Base-by-base conservation (phyloP, 2,113 vertebrate genomes). In the Sorex araneus region DNA sequence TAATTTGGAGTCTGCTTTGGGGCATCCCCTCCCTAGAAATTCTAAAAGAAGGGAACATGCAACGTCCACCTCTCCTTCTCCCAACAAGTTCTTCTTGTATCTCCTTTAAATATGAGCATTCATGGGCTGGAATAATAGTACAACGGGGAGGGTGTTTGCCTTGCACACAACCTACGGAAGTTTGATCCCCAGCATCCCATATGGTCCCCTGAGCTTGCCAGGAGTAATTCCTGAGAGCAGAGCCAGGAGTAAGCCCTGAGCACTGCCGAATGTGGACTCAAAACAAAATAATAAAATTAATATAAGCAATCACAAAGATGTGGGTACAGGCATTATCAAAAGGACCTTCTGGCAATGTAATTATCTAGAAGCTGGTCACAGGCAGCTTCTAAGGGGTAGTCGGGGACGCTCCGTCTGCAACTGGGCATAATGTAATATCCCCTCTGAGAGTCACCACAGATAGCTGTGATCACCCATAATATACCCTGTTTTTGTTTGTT, bases 81-180 rank as follows among this genome's bases (percentile, higher is more conserved):
- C 30, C 23, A 81, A 80, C 30, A 43, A 67, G 43, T 69, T 30
- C 70, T 84, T 79, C 30, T 89, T 79, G 57, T 21, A 50, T 69
- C 66, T 75, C 13, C 36, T 60, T 78, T 91, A 86, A 89, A 64
- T 32, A 54, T 28, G 32, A 89, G 32, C 25, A 27, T 45, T 64
- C 82, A 64, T 12, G 47, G 47, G 47, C 47, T 13, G 13, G 47
- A 10, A 10, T 9, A 50, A 50, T 50, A 50, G 9, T 13, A 50
- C 47, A 50, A 13, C 47, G 2, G 47, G 47, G 9, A 50, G 47
- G 47, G 40, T 7, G 40, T 40, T 40, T 40, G 40, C 40, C 40
- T 40, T 40, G 40, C 40, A 50, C 10, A 50, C 47, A 50, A 9
- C 40, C 40, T 3, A 10, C 9, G 6, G 2, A 50, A 9, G 13